Evolutionary conservation across 2,888 invertebrate species (phyloP).

Genomic region (Pogonocherus hispidulus): DNA sequence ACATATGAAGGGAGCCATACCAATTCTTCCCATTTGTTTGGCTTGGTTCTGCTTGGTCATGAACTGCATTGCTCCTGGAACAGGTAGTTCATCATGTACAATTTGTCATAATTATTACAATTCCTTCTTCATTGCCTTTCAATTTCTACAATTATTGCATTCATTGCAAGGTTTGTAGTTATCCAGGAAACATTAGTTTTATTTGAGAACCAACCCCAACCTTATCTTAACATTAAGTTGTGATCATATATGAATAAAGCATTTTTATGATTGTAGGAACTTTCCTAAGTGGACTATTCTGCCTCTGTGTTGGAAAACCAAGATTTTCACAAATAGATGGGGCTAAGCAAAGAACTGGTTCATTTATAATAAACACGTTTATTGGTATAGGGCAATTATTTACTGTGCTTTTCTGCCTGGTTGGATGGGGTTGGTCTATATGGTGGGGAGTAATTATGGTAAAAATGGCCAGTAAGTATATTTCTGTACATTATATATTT

Average conservation of each 20-base stretch:
- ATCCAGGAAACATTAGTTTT: too few relatives aligned
- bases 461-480: conserved; percentile 86
- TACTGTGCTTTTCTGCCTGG: conserved; percentile 93
- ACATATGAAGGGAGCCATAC: conserved; percentile 92
- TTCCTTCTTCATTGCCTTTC: too few relatives aligned
- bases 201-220: too few relatives aligned
- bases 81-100: too few relatives aligned
- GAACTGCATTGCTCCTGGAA: conserved; percentile 84
- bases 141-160: too few relatives aligned
- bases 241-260: too few relatives aligned
- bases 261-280: conserved; percentile 77
- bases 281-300: conserved; percentile 88
- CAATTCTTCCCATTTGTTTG: conserved; percentile 87
- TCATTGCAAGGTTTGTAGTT: too few relatives aligned
- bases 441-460: conserved; percentile 98
- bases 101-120: too few relatives aligned
- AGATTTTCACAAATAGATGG: conserved; percentile 87
- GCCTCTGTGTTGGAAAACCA: conserved; percentile 90
- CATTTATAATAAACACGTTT: conserved; percentile 87
- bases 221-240: too few relatives aligned
- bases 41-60: conserved; percentile 91
- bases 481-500: too few relatives aligned
- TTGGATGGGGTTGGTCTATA: conserved; percentile 98
- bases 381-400: conserved; percentile 92
- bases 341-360: conserved; percentile 81